Conservation (phyloP, 2,797 vertebrate genomes). For the Chiloscyllium punctatum region DNA sequence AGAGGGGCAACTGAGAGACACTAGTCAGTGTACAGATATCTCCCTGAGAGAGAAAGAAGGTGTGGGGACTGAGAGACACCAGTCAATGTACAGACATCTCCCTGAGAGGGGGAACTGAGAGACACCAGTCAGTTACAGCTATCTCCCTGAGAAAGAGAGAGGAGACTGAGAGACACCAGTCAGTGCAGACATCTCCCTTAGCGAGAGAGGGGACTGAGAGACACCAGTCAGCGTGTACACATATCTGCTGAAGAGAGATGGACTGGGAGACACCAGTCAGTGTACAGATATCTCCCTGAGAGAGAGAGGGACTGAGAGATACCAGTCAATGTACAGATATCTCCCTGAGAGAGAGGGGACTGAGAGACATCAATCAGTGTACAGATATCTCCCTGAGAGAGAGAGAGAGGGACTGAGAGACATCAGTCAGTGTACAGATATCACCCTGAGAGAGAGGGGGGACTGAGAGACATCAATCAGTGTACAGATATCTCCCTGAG, state of each 20-base stretch:
- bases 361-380: too few relatives aligned
- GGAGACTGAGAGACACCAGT: too few relatives aligned
- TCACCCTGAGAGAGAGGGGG: too few relatives aligned
- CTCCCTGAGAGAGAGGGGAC: too few relatives aligned
- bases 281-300: too few relatives aligned
- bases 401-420: background rate
- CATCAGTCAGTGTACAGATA: background rate
- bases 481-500: background rate
- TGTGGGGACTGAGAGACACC: background rate
- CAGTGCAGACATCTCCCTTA: too few relatives aligned
- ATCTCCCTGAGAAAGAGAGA: background rate
- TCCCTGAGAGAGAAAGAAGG: background rate
- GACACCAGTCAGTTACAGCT: background rate
- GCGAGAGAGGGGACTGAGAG: background rate
- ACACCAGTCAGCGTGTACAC: background rate
- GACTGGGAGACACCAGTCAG: too few relatives aligned
- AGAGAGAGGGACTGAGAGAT: too few relatives aligned
- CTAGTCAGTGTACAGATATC: background rate
- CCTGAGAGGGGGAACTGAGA: background rate
- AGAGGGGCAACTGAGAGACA: background rate
- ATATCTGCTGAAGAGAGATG: too few relatives aligned
- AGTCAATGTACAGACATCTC: background rate
- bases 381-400: background rate
- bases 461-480: background rate
- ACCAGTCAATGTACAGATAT: too few relatives aligned